Evolutionary conservation across 2,797 vertebrate species (phyloP).

Genomic region (Ctenosaura bakeri): DNA sequence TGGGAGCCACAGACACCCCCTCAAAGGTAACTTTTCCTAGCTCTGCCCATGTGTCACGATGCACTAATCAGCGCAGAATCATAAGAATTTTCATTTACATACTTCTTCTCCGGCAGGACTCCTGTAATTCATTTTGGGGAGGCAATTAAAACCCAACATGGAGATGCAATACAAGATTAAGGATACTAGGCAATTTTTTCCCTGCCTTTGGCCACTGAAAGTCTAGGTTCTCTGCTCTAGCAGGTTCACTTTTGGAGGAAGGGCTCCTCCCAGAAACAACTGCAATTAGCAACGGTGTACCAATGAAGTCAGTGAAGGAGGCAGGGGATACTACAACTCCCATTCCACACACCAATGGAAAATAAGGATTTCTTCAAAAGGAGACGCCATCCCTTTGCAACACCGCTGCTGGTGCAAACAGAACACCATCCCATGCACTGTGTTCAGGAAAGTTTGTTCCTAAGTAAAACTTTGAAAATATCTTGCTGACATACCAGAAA

Average conservation of each 20-base stretch:
- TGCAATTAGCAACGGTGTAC: background rate
- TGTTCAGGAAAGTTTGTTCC: background rate
- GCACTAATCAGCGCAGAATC: no score
- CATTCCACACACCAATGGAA: background rate
- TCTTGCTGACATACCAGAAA: background rate
- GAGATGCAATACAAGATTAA: background rate
- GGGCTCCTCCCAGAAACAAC: background rate
- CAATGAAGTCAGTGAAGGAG: background rate
- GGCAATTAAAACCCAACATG: background rate
- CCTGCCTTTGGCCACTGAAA: background rate
- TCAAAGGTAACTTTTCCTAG: background rate
- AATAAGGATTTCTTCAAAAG: background rate
- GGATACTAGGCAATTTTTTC: background rate
- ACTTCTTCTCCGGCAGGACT: no score
- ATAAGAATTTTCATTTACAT: no score
- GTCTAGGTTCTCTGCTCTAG: background rate
- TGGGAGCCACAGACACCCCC: background rate
- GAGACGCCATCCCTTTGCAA: background rate
- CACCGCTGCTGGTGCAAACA: no score
- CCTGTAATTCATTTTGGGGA: background rate
- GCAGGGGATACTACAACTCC: no score
- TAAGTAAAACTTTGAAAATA: background rate
- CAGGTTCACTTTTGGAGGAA: no score
- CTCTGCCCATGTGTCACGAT: no score
- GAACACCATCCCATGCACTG: no score